Evolutionary conservation across 2,113 vertebrate species (phyloP).

Genomic region (Malurus elegans): DNA sequence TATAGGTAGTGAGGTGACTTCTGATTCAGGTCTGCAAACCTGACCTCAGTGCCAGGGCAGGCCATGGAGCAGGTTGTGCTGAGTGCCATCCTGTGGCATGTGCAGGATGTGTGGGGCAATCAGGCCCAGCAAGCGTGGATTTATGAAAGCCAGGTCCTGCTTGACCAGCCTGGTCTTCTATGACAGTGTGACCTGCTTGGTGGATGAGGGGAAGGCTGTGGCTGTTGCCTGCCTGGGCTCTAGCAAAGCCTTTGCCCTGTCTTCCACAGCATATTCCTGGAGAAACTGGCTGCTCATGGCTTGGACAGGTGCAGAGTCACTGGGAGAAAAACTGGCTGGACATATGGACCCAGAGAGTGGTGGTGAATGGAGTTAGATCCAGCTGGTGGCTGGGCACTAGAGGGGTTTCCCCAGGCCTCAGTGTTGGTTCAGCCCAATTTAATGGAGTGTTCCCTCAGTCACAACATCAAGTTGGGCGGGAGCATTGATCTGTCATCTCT

Average conservation of each 20-base stretch:
- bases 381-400: too few species aligned
- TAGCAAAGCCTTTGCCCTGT: background rate
- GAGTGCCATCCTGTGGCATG: accelerated
- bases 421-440: background rate
- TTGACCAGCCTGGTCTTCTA: background rate
- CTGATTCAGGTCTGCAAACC: background rate
- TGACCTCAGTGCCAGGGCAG: background rate
- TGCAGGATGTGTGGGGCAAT: background rate
- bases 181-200: background rate
- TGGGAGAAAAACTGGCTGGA: background rate
- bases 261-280: background rate
- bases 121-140: background rate
- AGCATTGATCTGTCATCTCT: background rate
- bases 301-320: background rate
- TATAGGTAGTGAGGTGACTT: background rate
- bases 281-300: background rate
- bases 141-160: background rate
- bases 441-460: background rate
- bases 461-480: accelerated
- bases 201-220: background rate
- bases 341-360: too few species aligned
- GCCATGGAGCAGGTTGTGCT: background rate
- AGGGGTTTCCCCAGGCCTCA: too few species aligned
- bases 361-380: background rate
- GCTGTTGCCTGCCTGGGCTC: background rate